Conservation (phyloP, 2,888 invertebrate genomes). For the Cerceris ruficornis region DNA sequence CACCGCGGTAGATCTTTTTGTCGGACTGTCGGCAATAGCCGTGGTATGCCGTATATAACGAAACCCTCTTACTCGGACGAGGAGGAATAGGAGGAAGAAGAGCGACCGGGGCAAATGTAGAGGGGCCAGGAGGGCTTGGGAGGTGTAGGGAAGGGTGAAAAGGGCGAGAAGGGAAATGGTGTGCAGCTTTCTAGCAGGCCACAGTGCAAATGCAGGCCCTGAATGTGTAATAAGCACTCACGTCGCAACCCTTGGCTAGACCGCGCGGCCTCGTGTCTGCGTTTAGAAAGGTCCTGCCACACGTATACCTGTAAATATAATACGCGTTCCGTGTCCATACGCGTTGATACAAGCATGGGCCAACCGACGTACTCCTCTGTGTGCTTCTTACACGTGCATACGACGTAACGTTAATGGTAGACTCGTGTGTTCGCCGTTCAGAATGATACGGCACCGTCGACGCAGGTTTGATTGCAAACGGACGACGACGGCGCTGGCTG, state of each 20-base stretch:
- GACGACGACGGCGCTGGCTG: conserved; percentile 44
- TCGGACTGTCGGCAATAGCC: conserved; percentile 47
- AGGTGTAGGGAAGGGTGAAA: conserved; percentile 4
- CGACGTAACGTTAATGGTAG: conserved; percentile 21
- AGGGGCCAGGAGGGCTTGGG: not conserved
- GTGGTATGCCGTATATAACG: conserved; percentile 53
- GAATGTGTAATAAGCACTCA: conserved; percentile 79
- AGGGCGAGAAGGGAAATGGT: conserved; percentile 28
- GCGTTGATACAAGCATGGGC: conserved; percentile 14
- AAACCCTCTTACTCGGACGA: conserved; percentile 47
- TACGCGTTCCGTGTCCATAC: not conserved
- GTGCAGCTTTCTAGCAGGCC: conserved; percentile 55
- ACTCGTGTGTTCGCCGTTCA: conserved; percentile 16
- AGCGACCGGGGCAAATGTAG: conserved; percentile 22
- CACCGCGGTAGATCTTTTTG: conserved; percentile 52
- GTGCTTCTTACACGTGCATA: conserved; percentile 19
- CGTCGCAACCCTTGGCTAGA: conserved; percentile 67
- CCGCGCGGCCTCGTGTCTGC: conserved; percentile 61
- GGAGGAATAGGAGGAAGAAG: conserved; percentile 53
- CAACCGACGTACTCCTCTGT: not conserved
- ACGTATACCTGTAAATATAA: conserved; percentile 10
- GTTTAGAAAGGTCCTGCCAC: conserved; percentile 72
- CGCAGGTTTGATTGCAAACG: conserved; percentile 68
- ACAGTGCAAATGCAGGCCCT: conserved; percentile 70
- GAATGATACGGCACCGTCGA: conserved; percentile 55